A percentile compares a stretch with the other conserved stretches of the same genome.
Conservation (phyloP, 37 sponge, comb jelly and placozoan species). For the Amphimedon queenslandica region DNA sequence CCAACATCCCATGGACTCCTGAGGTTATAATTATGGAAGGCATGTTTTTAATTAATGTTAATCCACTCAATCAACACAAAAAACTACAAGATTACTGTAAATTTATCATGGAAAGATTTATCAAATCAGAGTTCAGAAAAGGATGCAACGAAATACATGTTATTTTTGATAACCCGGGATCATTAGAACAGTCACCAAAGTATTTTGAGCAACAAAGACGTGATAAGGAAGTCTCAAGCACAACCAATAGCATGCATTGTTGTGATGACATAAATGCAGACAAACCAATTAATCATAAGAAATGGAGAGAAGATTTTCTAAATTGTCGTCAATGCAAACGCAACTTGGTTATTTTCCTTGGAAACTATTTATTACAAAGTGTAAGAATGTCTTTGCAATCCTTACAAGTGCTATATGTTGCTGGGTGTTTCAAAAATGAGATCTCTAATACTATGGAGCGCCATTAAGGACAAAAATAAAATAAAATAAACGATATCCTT, state of each 20-base stretch:
- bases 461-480: too few relatives aligned
- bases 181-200: neutral
- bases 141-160: neutral
- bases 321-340: constrained; percentile 27
- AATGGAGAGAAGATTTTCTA: constrained; percentile 7
- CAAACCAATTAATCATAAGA: neutral
- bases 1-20: neutral
- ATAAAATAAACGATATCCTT: too few relatives aligned
- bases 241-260: neutral
- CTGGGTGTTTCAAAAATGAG: too few relatives aligned
- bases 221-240: neutral
- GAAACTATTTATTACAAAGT: too few relatives aligned
- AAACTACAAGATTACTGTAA: neutral
- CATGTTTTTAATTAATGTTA: constrained; percentile 3
- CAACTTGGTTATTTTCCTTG: too few relatives aligned
- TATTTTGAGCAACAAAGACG: constrained; percentile 1
- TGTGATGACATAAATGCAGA: neutral
- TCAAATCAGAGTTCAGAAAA: neutral
- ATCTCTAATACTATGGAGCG: too few relatives aligned
- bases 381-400: too few relatives aligned
- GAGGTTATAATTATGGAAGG: neutral
- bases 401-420: too few relatives aligned
- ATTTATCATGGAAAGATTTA: neutral
- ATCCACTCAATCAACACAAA: neutral
- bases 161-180: neutral